Evolutionary conservation across 2,113 vertebrate species (phyloP).

Genomic region (Cricetomys ansorgei): DNA sequence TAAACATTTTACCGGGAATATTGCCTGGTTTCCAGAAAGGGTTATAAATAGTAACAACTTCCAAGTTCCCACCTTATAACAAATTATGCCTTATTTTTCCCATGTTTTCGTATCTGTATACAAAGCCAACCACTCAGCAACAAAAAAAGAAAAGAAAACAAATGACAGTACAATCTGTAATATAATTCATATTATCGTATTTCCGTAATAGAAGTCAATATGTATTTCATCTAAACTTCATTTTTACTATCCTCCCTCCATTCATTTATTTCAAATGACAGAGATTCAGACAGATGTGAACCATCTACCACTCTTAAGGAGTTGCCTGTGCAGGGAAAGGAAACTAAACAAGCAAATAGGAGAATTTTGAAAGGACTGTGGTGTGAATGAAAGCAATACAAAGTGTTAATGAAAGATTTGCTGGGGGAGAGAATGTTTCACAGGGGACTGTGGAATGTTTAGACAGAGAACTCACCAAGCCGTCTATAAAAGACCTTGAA

Average conservation of each 20-base stretch:
- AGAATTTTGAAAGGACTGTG: neutral
- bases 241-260: neutral
- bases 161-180: neutral
- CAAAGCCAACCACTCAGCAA: neutral
- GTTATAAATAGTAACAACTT: neutral
- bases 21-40: neutral
- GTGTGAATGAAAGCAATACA: neutral
- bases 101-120: neutral
- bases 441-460: neutral
- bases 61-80: neutral
- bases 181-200: neutral
- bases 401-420: neutral
- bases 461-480: neutral
- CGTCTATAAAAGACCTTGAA: neutral
- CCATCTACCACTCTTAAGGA: neutral
- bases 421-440: neutral
- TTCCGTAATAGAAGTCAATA: neutral
- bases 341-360: neutral
- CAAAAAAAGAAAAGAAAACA: neutral
- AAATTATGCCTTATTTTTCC: neutral
- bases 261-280: neutral
- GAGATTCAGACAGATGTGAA: neutral
- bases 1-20: slow-evolving; percentile 3
- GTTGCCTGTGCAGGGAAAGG: neutral
- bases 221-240: neutral